phyloP scores from a whole-genome alignment of 2,797 vertebrate species.

The Alcedo atthis region DNA sequence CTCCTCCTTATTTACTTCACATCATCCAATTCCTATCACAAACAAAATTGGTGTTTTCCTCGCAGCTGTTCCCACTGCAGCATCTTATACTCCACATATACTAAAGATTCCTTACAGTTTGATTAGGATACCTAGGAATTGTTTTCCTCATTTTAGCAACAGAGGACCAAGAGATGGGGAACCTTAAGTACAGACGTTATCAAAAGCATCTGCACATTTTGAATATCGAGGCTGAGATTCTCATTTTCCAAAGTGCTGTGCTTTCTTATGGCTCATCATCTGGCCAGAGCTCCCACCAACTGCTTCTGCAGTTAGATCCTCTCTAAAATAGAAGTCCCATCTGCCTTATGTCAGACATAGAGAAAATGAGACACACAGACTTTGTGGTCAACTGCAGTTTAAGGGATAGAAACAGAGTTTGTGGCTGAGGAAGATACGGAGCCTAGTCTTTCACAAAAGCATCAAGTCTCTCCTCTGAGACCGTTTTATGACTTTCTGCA shows the following conservation, averaged over 20 bases:
- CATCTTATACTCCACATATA: background rate
- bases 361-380: background rate
- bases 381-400: background rate
- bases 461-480: background rate
- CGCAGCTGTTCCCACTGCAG: background rate
- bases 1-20: slow-evolving; percentile 1
- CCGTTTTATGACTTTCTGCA: background rate
- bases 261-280: background rate
- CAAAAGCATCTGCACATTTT: background rate
- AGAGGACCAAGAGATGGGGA: background rate
- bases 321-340: background rate
- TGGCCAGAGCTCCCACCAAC: background rate
- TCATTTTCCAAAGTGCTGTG: background rate
- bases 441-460: background rate
- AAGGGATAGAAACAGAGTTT: background rate
- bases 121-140: background rate
- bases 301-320: background rate
- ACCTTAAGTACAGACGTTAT: background rate
- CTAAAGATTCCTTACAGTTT: background rate
- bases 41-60: background rate
- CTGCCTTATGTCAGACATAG: background rate
- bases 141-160: background rate
- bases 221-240: rapidly evolving
- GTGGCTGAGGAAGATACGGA: background rate
- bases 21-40: background rate